phyloP scores from a whole-genome alignment of 2,888 invertebrate genomes.

The Agrochola litura region DNA sequence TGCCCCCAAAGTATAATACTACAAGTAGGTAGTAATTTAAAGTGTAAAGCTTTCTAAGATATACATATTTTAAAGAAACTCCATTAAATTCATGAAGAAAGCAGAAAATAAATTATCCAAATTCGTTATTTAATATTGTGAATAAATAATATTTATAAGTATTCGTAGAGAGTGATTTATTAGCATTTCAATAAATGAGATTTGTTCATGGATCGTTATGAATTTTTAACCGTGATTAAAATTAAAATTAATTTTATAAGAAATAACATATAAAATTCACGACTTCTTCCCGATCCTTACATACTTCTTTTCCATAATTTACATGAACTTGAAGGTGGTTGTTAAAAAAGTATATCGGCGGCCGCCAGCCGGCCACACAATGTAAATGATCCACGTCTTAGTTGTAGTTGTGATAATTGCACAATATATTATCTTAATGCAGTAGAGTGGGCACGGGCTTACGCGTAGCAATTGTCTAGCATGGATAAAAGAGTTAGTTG shows the following conservation, averaged over 20 bases:
- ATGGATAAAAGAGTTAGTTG: conserved; percentile 58
- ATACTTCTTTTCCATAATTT: no score
- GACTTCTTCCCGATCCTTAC: no score
- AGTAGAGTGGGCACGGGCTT: conserved; percentile 34
- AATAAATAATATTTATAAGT: conserved; percentile 16
- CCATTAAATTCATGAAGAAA: conserved; percentile 16
- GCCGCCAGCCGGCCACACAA: conserved; percentile 36
- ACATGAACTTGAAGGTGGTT: no score
- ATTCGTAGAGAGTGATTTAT: conserved; percentile 10
- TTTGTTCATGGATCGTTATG: conserved; percentile 13
- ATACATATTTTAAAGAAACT: neutral
- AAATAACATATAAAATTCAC: no score
- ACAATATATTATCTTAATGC: conserved; percentile 60
- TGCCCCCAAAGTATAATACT: no score
- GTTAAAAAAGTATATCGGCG: conserved; percentile 68
- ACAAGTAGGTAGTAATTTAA: no score
- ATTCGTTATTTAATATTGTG: neutral
- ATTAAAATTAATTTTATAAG: no score
- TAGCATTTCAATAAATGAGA: neutral
- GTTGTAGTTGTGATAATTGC: conserved; percentile 46
- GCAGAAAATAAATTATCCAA: conserved; percentile 21
- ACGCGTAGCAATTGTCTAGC: conserved; percentile 62
- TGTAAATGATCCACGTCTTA: conserved; percentile 49
- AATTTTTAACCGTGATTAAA: neutral
- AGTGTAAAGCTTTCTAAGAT: no score